phyloP scores from a whole-genome alignment of 2,113 vertebrate genomes.

The Scalopus aquaticus region DNA sequence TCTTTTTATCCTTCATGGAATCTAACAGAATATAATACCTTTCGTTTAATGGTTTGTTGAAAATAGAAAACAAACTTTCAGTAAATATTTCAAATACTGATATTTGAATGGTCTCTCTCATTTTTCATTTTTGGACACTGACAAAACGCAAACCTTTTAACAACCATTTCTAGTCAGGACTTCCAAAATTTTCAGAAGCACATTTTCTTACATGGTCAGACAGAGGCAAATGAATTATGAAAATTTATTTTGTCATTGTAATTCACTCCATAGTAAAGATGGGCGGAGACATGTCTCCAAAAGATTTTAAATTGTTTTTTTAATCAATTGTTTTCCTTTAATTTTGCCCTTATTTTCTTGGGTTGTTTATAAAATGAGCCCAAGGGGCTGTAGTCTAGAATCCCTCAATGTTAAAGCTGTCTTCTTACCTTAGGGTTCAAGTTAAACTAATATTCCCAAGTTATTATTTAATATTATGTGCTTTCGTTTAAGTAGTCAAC shows the following conservation, averaged over 20 bases:
- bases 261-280: background rate
- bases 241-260: background rate
- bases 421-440: background rate
- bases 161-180: background rate
- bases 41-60: background rate
- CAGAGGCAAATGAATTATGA: background rate
- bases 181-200: background rate
- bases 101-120: background rate
- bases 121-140: background rate
- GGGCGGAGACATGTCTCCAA: background rate
- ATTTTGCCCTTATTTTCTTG: constrained; percentile 30
- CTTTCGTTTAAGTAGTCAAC: constrained; percentile 1
- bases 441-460: constrained; percentile 26
- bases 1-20: background rate
- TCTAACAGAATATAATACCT: background rate
- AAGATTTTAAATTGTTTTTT: constrained; percentile 28
- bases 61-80: constrained; percentile 37
- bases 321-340: constrained; percentile 29
- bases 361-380: background rate
- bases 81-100: background rate
- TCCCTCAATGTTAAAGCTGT: constrained; percentile 11
- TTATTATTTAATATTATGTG: constrained; percentile 2
- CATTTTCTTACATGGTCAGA: background rate
- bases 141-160: background rate
- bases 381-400: background rate